These are phyloP conservation scores for Daphoenositta chrysoptera DNA, from an alignment of 2,113 vertebrate genomes.

Conservation along the genomic window DNA sequence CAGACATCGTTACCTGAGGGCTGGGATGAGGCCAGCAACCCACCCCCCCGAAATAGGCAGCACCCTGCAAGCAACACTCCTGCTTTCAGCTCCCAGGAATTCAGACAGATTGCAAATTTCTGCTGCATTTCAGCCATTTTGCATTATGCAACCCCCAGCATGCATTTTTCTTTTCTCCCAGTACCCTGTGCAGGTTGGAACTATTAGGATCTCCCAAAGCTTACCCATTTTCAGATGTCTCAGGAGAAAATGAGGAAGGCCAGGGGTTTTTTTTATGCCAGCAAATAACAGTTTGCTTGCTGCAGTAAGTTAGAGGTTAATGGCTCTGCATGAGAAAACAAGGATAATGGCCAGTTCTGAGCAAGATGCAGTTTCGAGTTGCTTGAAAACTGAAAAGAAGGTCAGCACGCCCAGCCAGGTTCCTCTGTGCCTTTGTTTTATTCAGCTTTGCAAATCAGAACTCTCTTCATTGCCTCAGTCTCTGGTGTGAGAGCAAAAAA, in stretches of 20 bases:
- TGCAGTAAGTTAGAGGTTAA: slow-evolving; percentile 1
- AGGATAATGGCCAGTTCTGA: neutral
- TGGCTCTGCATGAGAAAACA: neutral
- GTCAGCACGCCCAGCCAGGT: neutral
- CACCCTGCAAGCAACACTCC: neutral
- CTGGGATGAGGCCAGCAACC: neutral
- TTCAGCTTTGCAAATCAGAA: slow-evolving; percentile 4
- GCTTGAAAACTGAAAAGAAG: slow-evolving; percentile 1
- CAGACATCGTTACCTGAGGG: rapidly evolving
- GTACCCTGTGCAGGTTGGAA: neutral
- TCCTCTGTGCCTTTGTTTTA: neutral
- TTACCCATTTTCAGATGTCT: neutral
- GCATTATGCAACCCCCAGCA: neutral
- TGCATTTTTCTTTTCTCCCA: neutral
- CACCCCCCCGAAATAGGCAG: neutral
- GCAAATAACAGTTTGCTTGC: neutral
- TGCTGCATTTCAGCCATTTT: neutral
- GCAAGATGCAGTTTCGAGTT: neutral
- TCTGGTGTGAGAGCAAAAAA: neutral
- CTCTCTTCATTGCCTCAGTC: neutral
- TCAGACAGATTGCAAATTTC: neutral
- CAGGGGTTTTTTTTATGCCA: neutral
- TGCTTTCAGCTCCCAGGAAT: neutral
- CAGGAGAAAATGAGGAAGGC: neutral
- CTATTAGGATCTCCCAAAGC: neutral